phyloP scores from a whole-genome alignment of 2,113 vertebrate genomes.

The Nerophis ophidion region DNA sequence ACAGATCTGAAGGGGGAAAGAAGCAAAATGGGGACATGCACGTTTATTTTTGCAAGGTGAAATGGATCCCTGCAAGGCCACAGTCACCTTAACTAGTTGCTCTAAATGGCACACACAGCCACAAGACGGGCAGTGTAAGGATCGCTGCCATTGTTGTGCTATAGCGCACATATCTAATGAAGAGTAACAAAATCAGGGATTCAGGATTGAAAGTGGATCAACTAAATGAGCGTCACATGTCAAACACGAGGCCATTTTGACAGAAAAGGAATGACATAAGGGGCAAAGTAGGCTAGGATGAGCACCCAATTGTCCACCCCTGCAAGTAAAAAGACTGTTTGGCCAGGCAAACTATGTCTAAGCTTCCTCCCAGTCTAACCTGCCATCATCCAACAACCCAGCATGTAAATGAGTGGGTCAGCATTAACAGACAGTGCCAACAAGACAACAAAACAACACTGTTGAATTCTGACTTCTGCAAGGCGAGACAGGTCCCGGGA shows the following conservation, averaged over 20 bases:
- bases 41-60: not conserved
- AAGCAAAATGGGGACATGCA: slow-evolving; percentile 35
- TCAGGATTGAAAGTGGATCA: slow-evolving; percentile 22
- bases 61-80: not conserved
- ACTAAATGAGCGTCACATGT: slow-evolving; percentile 44
- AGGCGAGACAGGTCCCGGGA: slow-evolving; percentile 61
- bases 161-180: slow-evolving; percentile 13
- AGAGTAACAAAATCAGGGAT: slow-evolving; percentile 20
- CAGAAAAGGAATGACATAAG: slow-evolving; percentile 1
- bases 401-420: slow-evolving; percentile 5
- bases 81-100: not conserved
- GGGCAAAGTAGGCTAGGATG: slow-evolving; percentile 6
- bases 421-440: slow-evolving; percentile 19
- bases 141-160: not conserved
- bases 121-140: not conserved
- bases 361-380: slow-evolving; percentile 15
- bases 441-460: slow-evolving; percentile 18
- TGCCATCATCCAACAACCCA: slow-evolving; percentile 13
- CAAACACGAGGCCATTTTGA: slow-evolving; percentile 33
- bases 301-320: not conserved
- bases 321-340: not conserved
- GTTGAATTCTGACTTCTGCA: slow-evolving; percentile 53
- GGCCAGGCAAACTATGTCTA: slow-evolving; percentile 4
- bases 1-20: slow-evolving; percentile 12
- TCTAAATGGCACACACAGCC: not conserved